Evolutionary conservation across 2,113 vertebrate genomes (phyloP), one percentile per base, ranked within the genome.

Genomic region (Amphiprion ocellaris): DNA sequence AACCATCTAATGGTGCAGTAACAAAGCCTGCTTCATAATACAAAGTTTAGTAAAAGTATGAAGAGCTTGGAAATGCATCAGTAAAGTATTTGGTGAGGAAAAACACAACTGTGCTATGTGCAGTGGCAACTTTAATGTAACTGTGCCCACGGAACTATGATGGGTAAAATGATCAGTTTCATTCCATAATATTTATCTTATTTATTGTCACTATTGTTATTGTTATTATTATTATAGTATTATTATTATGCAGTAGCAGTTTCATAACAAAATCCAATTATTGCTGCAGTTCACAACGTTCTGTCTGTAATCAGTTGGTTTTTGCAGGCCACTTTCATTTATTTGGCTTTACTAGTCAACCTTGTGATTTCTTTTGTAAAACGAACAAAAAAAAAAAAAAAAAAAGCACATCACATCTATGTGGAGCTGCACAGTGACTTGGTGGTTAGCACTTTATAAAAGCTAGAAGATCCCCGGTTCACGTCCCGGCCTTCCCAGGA

Each of bases 261-360:
- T 77, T 77, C 26, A 24, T 1, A 64, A 68, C 26, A 47, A 46
- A 50, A 69, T 74, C 37, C 53, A 70, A 63, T 75, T 74, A 55
- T 10, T 61, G 17, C 37, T 37, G 15, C 33, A 46, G 47, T 30
- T 73, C 15, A 24, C 24, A 46, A 67, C 63, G 41, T 9, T 61
- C 28, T 19, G 15, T 61, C 50, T 67, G 33, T 19, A 21, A 44
- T 62, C 54, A 49, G 15, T 66, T 44, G 6, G 19, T 44, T 1
- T 54, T 60, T 66, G 4, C 4, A 53, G 33, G n/a, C 19, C n/a
- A 21, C 26, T 14, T 14, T 30, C 19, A 30, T 69, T 52, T 21
- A 52, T 66, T 44, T 52, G 59, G 10, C 44, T 24, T 4, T 12
- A 70, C 21, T 30, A 37, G n/a, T 33, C 14, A 11, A 52, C 24